phyloP scores from a whole-genome alignment of 2,888 invertebrate genomes.

The Cerastis rubricosa region DNA sequence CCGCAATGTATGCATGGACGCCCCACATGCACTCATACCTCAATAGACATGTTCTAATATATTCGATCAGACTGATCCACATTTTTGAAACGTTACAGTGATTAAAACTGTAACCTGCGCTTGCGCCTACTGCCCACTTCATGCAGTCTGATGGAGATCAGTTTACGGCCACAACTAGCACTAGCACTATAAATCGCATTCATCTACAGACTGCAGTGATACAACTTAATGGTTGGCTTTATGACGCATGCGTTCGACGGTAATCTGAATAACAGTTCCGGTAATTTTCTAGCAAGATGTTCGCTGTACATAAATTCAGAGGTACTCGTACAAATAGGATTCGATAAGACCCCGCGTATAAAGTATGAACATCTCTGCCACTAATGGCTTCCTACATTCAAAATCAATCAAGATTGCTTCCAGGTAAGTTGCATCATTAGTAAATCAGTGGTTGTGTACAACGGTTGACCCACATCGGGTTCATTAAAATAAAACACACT shows the following conservation, averaged over 20 bases:
- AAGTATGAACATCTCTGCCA: constrained; percentile 63
- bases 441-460: constrained; percentile 72
- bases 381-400: constrained; percentile 78
- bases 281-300: constrained; percentile 63
- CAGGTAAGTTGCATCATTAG: constrained; percentile 78
- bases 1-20: constrained; percentile 59
- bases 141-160: constrained; percentile 27
- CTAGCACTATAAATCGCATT: constrained; percentile 55
- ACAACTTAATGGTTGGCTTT: constrained; percentile 63
- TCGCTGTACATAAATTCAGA: constrained; percentile 50
- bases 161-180: constrained; percentile 46
- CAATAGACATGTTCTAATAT: constrained; percentile 46
- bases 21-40: constrained; percentile 42
- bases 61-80: constrained; percentile 41
- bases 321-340: constrained; percentile 44
- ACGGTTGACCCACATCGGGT: constrained; percentile 83
- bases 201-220: constrained; percentile 59
- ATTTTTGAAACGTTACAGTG: constrained; percentile 29
- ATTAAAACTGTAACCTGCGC: constrained; percentile 53
- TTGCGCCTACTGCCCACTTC: background rate
- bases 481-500: constrained; percentile 85
- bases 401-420: constrained; percentile 80
- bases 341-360: constrained; percentile 53
- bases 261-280: constrained; percentile 73
- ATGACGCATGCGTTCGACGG: constrained; percentile 69